Evolutionary conservation across 2,113 vertebrate species (phyloP).

Genomic region (Cinclus cinclus): DNA sequence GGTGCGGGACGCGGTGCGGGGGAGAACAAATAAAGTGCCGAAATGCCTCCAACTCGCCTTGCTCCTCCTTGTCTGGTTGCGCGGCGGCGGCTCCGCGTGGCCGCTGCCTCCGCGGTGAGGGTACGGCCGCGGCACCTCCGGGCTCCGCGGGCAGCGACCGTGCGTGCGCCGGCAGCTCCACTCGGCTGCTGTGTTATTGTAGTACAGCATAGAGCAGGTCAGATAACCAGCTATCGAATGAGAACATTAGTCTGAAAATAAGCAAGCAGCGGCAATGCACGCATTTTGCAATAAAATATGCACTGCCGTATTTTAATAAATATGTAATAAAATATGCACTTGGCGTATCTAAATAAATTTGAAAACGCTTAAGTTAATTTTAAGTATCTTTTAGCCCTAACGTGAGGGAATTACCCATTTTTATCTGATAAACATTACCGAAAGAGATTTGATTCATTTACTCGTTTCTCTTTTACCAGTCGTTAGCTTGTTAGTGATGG

Average conservation of each 20-base stretch:
- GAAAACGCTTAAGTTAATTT: background rate
- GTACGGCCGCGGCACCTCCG: background rate
- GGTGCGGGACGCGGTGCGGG: background rate
- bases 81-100: background rate
- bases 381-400: background rate
- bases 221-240: too few relatives aligned
- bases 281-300: background rate
- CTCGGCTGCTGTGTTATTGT: background rate
- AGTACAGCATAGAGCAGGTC: rapidly evolving
- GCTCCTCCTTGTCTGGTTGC: background rate
- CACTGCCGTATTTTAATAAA: background rate
- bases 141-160: background rate
- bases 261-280: rapidly evolving
- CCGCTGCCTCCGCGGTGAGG: background rate
- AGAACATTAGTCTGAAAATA: background rate
- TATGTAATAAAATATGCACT: rapidly evolving
- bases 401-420: background rate
- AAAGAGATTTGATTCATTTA: background rate
- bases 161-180: background rate
- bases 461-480: background rate
- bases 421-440: background rate
- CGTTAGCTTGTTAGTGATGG: background rate
- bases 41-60: background rate
- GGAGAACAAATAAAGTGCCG: background rate
- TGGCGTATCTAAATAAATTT: background rate